A percentile compares a stretch with the other conserved stretches of the same genome.
phyloP scores from a whole-genome alignment of 35 echinoderm and acorn worm species.

The Lytechinus pictus region DNA sequence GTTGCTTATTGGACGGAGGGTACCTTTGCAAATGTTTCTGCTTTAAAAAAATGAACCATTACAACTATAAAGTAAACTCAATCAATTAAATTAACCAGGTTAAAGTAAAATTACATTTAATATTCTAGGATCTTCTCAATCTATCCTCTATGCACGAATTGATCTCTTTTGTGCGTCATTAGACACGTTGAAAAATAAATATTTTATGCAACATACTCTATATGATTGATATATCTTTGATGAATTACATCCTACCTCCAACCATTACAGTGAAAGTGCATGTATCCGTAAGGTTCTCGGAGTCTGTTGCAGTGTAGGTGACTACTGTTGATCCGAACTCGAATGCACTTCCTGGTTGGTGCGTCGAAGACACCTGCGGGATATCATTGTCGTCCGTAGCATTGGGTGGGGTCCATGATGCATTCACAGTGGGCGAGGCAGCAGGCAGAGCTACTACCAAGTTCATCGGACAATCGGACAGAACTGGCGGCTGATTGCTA shows the following conservation, averaged over 20 bases:
- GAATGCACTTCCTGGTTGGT: background rate
- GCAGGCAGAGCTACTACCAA: background rate
- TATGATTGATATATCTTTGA: too few species aligned
- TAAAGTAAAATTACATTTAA: too few species aligned
- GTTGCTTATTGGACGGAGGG: too few species aligned
- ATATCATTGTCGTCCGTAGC: conserved; percentile 59
- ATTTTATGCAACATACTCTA: too few species aligned
- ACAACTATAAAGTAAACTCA: too few species aligned
- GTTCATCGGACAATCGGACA: background rate
- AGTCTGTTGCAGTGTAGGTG: conserved; percentile 59
- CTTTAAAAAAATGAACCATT: too few species aligned
- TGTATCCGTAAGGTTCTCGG: background rate
- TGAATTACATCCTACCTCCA: background rate
- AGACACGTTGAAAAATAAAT: too few species aligned
- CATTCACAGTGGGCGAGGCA: background rate
- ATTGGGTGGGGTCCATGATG: conserved; percentile 59
- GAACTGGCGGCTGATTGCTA: background rate
- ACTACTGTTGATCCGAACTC: conserved; percentile 59
- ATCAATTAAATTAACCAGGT: too few species aligned
- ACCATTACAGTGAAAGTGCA: conserved; percentile 53
- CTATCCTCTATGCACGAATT: too few species aligned
- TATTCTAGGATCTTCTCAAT: too few species aligned
- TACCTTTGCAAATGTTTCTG: too few species aligned
- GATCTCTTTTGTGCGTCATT: too few species aligned
- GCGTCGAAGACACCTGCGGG: background rate